A percentile compares a stretch with the other conserved stretches of the same genome.
phyloP scores from a whole-genome alignment of 2,888 invertebrate genomes.

The Lamellibrachia columna region DNA sequence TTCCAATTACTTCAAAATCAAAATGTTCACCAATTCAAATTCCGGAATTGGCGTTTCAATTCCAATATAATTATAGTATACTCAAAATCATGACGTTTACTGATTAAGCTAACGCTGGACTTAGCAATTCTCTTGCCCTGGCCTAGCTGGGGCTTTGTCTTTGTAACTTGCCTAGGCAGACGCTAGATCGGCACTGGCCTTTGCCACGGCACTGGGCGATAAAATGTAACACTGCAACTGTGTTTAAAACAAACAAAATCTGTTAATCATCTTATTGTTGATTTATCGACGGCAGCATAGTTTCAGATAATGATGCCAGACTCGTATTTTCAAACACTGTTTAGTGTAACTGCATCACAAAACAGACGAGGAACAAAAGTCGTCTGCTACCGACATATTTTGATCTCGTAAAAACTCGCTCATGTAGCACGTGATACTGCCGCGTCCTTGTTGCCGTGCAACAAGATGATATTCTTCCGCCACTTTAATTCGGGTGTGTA shows the following conservation, averaged over 20 bases:
- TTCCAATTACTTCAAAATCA: too few relatives aligned
- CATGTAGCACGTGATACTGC: neutral
- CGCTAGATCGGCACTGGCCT: neutral
- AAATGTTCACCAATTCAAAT: too few relatives aligned
- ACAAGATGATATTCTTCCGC: neutral
- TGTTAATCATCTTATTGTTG: neutral
- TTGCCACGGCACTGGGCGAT: neutral
- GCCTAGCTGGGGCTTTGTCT: too few relatives aligned
- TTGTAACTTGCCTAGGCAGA: too few relatives aligned
- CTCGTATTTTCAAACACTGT: neutral
- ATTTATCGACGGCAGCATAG: neutral
- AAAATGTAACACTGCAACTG: neutral
- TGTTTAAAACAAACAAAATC: neutral
- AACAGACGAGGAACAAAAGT: neutral
- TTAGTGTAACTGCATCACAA: neutral
- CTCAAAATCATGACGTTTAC: too few relatives aligned
- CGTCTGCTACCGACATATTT: neutral
- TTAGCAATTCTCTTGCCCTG: too few relatives aligned
- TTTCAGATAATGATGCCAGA: neutral
- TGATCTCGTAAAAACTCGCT: conserved; percentile 10
- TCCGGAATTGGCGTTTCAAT: too few relatives aligned
- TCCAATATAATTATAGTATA: too few relatives aligned
- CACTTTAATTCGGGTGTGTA: neutral
- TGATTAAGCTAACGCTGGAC: too few relatives aligned
- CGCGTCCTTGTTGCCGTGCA: conserved; percentile 16